Evolutionary conservation across 2,797 vertebrate species (phyloP), one percentile per base, ranked within the genome.

Genomic region (Allochrocebus solatus): DNA sequence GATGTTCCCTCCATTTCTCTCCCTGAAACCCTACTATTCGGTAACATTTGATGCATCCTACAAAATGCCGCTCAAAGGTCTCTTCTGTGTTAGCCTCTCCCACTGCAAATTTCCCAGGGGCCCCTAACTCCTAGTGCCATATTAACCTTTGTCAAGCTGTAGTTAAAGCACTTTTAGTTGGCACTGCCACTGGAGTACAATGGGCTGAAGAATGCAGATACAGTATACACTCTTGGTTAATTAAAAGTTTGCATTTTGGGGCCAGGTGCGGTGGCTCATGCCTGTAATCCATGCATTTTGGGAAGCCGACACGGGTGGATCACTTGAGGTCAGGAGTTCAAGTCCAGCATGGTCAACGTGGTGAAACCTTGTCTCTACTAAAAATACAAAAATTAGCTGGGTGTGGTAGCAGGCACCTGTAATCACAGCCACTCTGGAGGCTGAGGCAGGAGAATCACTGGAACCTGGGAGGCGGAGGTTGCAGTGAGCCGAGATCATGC

Each of bases 121-220:
- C 17, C 22, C 33, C 75, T 21, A 30, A 39, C 2, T 24, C 53
- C 48, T 14, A 17, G 16, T 5, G 19, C 24, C 61, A 0, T 61
- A 4, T 22, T 46, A 61, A 26, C 30, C 2, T 80, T 39, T 78
- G 67, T 72, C 28, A 13, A 14, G 3, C 39, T 16, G 1, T 4
- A 9, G 26, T 70, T 70, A 41, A 24, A 2, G 59, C 41, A 10
- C 16, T 3, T 17, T 1, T 57, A 4, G 26, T 17, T 41, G 48
- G 5, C n/a, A 0, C 59, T 26, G 24, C 17, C 5, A 0, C 28
- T 22, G 1, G 4, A 13, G 28, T 48, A 16, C 30, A 22, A 16
- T 7, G 30, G 21, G 17, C 8, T 67, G 41, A 22, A 41, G 11
- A n/a, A 39, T 4, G 33, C 33, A 17, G 14, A 11, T 14, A 22